A percentile compares a stretch with the other conserved stretches of the same genome.
phyloP scores from a whole-genome alignment of 1,140 invertebrate species.

The Paramacrobiotus metropolitanus region DNA sequence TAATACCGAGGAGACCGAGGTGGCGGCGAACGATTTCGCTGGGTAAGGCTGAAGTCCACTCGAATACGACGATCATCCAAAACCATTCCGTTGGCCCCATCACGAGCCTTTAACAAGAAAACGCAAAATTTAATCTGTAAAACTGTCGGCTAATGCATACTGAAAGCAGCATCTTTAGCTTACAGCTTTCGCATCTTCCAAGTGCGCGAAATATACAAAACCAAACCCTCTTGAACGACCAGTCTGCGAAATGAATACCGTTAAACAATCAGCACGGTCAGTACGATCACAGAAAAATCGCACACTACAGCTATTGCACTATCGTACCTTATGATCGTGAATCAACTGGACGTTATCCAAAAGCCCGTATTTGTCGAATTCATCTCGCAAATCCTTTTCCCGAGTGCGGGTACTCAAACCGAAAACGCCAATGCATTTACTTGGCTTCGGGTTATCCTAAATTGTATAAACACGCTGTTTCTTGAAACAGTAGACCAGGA shows the following conservation, averaged over 20 bases:
- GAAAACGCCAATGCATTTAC: constrained; percentile 77
- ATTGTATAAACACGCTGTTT: too few species aligned
- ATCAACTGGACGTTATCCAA: constrained; percentile 57
- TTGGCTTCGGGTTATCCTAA: constrained; percentile 56
- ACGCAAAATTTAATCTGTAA: too few species aligned
- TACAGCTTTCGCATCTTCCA: constrained; percentile 61
- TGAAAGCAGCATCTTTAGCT: too few species aligned
- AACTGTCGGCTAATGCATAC: too few species aligned
- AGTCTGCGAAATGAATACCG: too few species aligned
- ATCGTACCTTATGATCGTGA: constrained; percentile 14
- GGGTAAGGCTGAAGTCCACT: constrained; percentile 91
- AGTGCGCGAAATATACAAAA: constrained; percentile 76
- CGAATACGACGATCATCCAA: constrained; percentile 75
- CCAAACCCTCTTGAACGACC: constrained; percentile 79
- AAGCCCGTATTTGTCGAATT: constrained; percentile 72
- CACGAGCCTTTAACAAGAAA: constrained; percentile 44
- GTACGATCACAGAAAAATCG: too few species aligned
- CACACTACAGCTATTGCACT: constrained; percentile 12
- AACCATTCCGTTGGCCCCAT: constrained; percentile 72
- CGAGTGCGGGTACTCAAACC: constrained; percentile 75
- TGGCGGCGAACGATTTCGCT: constrained; percentile 85
- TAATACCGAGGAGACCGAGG: too few species aligned
- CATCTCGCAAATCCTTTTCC: constrained; percentile 70
- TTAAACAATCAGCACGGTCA: too few species aligned
- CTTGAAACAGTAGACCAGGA: too few species aligned